Base-by-base conservation (phyloP, 2,888 invertebrate species). In the Sepioteuthis lessoniana region DNA sequence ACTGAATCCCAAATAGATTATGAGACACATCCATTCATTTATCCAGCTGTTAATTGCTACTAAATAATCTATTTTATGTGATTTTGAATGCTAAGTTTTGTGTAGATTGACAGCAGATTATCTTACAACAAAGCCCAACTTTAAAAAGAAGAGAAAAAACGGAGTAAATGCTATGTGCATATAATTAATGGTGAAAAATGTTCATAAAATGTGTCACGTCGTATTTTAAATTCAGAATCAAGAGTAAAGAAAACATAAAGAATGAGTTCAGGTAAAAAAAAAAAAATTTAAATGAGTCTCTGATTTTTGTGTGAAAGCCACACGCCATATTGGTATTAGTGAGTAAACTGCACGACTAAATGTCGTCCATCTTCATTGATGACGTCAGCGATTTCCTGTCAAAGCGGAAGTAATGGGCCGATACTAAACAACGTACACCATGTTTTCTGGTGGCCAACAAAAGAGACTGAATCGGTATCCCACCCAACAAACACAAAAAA, bases 351-450 rank as follows among this genome's bases (percentile, higher is more conserved):
- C 76, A 76, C 76, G 76, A 76, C 76, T 35, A 5, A 76, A 76
- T 35, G n/a, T 76, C 76, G 76, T 76, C 76, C n/a, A 76, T 76
- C 76, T 76, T 76, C 76, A 76, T 76, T 76, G 76, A 76, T 76
- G 76, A 76, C 76, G 76, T 76, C 76, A 76, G n/a, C 76, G 76
- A 76, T 35, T 76, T 76, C 76, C 76, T n/a, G 76, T 76, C 13
- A n/a, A 3, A 76, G 19, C 76, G 76, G 76, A 76, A 76, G 76
- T 76, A 19, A 76, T 76, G 76, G n/a, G 16, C 76, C 76, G 76
- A 76, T 76, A 76, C n/a, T n/a, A 76, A 76, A 76, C 76, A 4
- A 16, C 76, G 76, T 76, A 55, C 55, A 55, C 35, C 76, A 76
- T 76, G 76, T 76, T 76, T 35, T 76, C n/a, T 76, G n/a, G 76